Evolutionary conservation across 35 echinoderm and acorn worm species (phyloP).

Genomic region (Apostichopus parvimensis): DNA sequence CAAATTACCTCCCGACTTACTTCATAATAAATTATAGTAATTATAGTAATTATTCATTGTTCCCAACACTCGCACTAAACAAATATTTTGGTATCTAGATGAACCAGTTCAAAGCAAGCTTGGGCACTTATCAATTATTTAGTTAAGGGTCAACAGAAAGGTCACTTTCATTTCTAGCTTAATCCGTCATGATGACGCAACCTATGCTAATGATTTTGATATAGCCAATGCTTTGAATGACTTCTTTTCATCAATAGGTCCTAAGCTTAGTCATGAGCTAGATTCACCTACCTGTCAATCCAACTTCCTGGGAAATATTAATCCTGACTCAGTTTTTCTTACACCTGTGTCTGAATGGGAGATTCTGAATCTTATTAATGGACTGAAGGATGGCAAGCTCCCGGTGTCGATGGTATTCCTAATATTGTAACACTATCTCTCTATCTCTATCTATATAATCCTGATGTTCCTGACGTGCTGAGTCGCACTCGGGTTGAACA

Average conservation of each 20-base stretch:
- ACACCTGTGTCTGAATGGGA: slow-evolving; percentile 1
- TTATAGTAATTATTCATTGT: background rate
- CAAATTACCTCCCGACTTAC: background rate
- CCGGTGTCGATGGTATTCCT: background rate
- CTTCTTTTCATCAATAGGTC: slow-evolving; percentile 22
- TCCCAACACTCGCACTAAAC: background rate
- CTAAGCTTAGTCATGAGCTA: background rate
- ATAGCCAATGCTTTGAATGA: slow-evolving; percentile 2
- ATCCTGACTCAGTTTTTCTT: background rate
- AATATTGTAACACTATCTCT: too few species aligned
- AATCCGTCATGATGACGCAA: background rate
- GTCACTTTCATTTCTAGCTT: background rate
- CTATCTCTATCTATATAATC: too few species aligned
- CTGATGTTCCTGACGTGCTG: background rate
- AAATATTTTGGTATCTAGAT: slow-evolving; percentile 15
- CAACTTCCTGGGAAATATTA: background rate
- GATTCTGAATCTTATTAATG: background rate
- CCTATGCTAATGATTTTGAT: background rate
- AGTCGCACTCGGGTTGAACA: background rate
- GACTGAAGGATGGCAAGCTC: slow-evolving; percentile 1
- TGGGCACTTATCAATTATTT: slow-evolving; percentile 24
- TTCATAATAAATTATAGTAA: background rate
- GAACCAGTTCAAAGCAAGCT: slow-evolving; percentile 23
- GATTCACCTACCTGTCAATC: background rate
- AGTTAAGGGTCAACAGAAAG: background rate